A percentile compares a stretch with the other conserved stretches of the same genome.
Conservation (phyloP, 2,797 vertebrate species). For the Periophthalmus magnuspinnatus region DNA sequence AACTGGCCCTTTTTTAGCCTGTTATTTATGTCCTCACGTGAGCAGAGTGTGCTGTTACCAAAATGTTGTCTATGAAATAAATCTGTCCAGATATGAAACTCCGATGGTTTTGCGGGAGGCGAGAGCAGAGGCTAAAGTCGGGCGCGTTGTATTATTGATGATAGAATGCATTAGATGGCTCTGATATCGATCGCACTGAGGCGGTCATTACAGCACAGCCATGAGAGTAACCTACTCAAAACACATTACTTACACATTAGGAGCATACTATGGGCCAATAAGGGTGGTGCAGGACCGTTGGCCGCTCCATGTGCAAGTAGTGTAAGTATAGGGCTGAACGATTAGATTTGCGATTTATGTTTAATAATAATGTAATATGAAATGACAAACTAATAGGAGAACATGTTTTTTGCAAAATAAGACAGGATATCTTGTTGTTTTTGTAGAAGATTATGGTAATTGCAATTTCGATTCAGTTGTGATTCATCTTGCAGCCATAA, state of each 20-base stretch:
- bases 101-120: conserved; percentile 17
- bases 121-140: conserved; percentile 22
- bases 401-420: too few relatives aligned
- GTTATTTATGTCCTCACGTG: conserved; percentile 35
- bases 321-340: too few relatives aligned
- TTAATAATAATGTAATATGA: too few relatives aligned
- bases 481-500: too few relatives aligned
- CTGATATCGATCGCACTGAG: conserved; percentile 56
- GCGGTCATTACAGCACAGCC: conserved; percentile 17
- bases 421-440: too few relatives aligned
- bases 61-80: conserved; percentile 25
- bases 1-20: conserved; percentile 7
- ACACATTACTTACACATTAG: conserved; percentile 32
- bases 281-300: too few relatives aligned
- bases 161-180: conserved; percentile 61
- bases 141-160: conserved; percentile 69
- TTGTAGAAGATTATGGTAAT: too few relatives aligned
- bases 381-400: too few relatives aligned
- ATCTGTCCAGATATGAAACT: conserved; percentile 32
- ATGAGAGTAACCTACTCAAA: conserved; percentile 9
- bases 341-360: too few relatives aligned
- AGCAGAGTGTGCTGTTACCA: conserved; percentile 37
- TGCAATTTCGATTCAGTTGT: too few relatives aligned
- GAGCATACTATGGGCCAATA: too few relatives aligned
- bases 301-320: too few relatives aligned